These are phyloP conservation scores for Gobius niger DNA, from an alignment of 2,113 vertebrate species.

Conservation along the genomic window DNA sequence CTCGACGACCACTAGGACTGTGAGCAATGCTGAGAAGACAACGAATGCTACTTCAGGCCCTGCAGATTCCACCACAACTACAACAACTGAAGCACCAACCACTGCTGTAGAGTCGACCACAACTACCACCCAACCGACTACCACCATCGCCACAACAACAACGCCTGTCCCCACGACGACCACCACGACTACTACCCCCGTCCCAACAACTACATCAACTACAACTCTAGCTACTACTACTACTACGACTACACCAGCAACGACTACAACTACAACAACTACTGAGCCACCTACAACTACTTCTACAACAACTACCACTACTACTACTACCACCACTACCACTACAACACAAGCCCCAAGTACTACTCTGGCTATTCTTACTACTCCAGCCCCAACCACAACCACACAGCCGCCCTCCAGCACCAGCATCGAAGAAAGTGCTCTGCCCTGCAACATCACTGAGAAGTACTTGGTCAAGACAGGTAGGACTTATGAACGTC, in stretches of 20 bases:
- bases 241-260: conserved; percentile 20
- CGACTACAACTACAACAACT: conserved; percentile 35
- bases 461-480: conserved; percentile 87
- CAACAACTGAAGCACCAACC: conserved; percentile 19
- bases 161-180: conserved; percentile 39
- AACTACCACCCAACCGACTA: conserved; percentile 31
- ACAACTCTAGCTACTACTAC: conserved; percentile 36
- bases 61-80: conserved; percentile 26
- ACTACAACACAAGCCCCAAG: conserved; percentile 57
- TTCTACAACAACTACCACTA: conserved; percentile 51
- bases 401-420: conserved; percentile 57
- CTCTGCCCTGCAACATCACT: conserved; percentile 88
- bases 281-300: conserved; percentile 21
- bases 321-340: conserved; percentile 78
- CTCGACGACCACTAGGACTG: conserved; percentile 57
- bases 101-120: conserved; percentile 41
- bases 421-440: conserved; percentile 71
- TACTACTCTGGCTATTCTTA: conserved; percentile 49
- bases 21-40: conserved; percentile 47
- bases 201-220: conserved; percentile 48
- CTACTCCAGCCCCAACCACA: conserved; percentile 34
- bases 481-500: conserved; percentile 39
- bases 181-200: conserved; percentile 32
- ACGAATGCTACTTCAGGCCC: conserved; percentile 36
- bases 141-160: conserved; percentile 48